A percentile compares a stretch with the other conserved stretches of the same genome.
Conservation (phyloP, 37 sponge, comb jelly and placozoan species). For the Eunapius fragilis region DNA sequence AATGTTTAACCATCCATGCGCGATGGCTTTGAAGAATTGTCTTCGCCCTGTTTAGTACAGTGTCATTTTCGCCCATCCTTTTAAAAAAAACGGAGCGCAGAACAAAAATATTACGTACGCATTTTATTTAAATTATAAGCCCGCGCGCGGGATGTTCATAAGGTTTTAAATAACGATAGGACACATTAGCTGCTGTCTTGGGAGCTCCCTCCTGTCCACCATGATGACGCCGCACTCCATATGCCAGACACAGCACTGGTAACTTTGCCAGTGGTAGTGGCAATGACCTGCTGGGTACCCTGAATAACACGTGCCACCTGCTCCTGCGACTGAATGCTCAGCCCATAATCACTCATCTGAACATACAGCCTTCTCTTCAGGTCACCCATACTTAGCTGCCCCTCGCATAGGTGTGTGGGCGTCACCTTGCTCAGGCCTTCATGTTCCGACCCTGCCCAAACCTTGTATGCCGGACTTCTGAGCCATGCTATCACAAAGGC, state of each 20-base stretch:
- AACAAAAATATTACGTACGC: too few species aligned
- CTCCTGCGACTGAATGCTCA: constrained; percentile 35
- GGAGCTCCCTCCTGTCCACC: constrained; percentile 11
- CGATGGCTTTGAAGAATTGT: constrained; percentile 39
- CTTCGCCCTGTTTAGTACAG: constrained; percentile 27
- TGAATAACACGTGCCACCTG: constrained; percentile 14
- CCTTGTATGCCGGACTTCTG: constrained; percentile 12
- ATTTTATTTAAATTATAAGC: neutral
- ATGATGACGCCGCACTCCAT: constrained; percentile 57
- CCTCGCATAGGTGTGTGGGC: constrained; percentile 42
- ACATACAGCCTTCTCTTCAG: constrained; percentile 47
- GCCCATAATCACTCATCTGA: constrained; percentile 50
- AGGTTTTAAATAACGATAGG: neutral
- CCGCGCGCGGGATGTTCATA: too few species aligned
- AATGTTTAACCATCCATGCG: constrained; percentile 31
- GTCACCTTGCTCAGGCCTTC: constrained; percentile 8
- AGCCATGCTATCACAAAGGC: constrained; percentile 42
- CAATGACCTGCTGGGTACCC: constrained; percentile 18
- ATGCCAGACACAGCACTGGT: constrained; percentile 16
- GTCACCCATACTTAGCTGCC: constrained; percentile 42
- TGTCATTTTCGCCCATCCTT: neutral
- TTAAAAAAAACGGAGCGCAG: neutral
- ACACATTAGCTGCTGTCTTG: neutral
- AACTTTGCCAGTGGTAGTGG: constrained; percentile 18
- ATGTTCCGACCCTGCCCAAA: constrained; percentile 16